Base-by-base conservation (phyloP, 1,140 invertebrate species). In the Pygmarrhopalites habei region DNA sequence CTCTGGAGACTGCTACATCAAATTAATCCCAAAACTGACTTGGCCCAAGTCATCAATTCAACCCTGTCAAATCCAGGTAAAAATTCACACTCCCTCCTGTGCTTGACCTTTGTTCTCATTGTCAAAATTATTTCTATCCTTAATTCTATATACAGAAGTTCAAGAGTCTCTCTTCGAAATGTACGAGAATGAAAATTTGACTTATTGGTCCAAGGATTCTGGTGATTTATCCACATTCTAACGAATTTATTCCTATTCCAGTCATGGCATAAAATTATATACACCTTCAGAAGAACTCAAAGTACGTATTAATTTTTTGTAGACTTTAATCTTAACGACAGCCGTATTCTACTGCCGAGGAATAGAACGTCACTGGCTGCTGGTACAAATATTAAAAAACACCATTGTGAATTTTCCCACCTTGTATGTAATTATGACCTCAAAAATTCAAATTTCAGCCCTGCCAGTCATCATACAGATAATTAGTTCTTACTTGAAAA, bases 161-260 rank as follows among this genome's bases (percentile, higher is more conserved):
- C 41, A 25, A 25, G 56, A 53, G 47, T 55, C 19, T 49, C 26
- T 28, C 25, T 51, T 28, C 14, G 66, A 61, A 47, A 28, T 65
- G 19, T 35, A 47, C 0, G 67, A 65, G 49, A 65, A 63, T 60
- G 68, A 70, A 61, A 70, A 70, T 46, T 62, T 58, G 19, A 70
- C 65, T 0, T 41, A 58, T 25, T 65, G 56, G 64, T 56, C 53
- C n/a, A 56, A 41, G 25, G 53, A 56, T 39, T 19, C 26, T 23
- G 53, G n/a, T n/a, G n/a, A n/a, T n/a, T n/a, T n/a, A n/a, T n/a
- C n/a, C 52, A 7, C 46, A 25, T 29, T 25, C 30, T 26, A 17
- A 28, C 12, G 15, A n/a, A n/a, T 3, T n/a, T n/a, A n/a, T n/a
- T n/a, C n/a, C n/a, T n/a, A n/a, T n/a, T n/a, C n/a, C n/a, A n/a